These are phyloP conservation scores for Atrichornis clamosus DNA, from an alignment of 2,113 vertebrate genomes.

Conservation along the genomic window DNA sequence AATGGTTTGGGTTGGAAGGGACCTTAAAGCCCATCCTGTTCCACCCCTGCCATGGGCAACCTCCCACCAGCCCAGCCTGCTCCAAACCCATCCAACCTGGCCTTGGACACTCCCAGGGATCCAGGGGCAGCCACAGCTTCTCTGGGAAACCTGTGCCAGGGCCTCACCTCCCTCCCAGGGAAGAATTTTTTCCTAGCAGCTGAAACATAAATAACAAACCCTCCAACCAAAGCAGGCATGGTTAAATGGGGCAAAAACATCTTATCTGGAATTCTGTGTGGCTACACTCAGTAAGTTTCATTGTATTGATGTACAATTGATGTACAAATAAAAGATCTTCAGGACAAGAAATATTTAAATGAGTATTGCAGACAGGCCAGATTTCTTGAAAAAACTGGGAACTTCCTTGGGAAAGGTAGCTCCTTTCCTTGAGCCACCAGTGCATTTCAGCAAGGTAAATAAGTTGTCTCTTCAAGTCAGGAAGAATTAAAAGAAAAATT, in stretches of 20 bases:
- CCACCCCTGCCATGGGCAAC: not conserved
- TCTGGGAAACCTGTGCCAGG: not conserved
- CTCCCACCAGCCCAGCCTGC: fast-evolving
- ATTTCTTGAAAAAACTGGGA: not conserved
- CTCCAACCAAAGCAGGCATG: not conserved
- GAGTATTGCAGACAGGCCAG: not conserved
- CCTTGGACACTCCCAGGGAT: not conserved
- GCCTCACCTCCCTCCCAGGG: not conserved
- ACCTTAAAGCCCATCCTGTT: not conserved
- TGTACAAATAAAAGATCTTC: not conserved
- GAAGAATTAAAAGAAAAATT: not conserved
- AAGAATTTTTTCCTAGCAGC: not conserved
- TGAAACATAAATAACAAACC: not conserved
- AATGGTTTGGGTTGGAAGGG: not conserved
- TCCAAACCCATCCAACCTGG: not conserved
- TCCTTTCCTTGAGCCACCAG: not conserved
- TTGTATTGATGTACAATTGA: fast-evolving
- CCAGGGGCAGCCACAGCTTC: not conserved
- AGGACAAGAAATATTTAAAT: not conserved
- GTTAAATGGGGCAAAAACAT: not conserved
- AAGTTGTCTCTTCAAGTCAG: not conserved
- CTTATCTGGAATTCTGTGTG: not conserved
- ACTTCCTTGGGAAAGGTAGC: not conserved
- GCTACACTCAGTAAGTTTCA: not conserved
- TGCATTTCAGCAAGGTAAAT: not conserved